Conservation (phyloP, 2,888 invertebrate genomes). For the Hesperia comma region DNA sequence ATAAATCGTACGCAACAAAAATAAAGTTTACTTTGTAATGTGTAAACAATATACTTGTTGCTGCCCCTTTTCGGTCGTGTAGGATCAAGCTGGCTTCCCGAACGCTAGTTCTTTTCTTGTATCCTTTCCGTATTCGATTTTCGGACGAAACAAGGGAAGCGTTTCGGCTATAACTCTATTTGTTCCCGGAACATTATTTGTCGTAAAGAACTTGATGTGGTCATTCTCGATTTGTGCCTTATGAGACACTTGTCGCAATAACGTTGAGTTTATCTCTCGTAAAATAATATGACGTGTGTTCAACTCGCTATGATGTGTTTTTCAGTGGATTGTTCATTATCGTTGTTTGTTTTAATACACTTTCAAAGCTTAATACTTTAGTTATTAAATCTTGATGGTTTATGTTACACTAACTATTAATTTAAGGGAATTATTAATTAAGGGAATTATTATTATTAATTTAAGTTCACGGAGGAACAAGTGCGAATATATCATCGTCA, state of each 20-base stretch:
- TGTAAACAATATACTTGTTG: conserved; percentile 68
- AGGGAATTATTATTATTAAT: too few relatives aligned
- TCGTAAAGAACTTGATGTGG: conserved; percentile 60
- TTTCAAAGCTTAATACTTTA: conserved; percentile 6
- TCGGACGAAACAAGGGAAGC: conserved; percentile 71
- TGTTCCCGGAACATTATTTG: conserved; percentile 73
- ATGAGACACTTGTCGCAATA: conserved; percentile 31
- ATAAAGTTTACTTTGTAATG: conserved; percentile 62
- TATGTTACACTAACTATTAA: too few relatives aligned
- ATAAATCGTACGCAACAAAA: conserved; percentile 53
- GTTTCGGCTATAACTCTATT: conserved; percentile 66
- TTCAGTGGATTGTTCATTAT: background rate
- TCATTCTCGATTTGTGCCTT: conserved; percentile 38
- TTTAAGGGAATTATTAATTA: too few relatives aligned
- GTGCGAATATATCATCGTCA: too few relatives aligned
- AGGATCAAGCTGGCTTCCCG: conserved; percentile 78
- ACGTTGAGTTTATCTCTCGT: conserved; percentile 31
- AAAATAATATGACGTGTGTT: conserved; percentile 10
- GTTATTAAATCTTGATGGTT: too few relatives aligned
- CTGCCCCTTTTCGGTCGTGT: conserved; percentile 68
- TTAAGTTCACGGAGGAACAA: too few relatives aligned
- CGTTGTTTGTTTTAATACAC: conserved; percentile 16
- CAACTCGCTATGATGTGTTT: background rate
- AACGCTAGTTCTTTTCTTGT: conserved; percentile 64
- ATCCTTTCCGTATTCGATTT: conserved; percentile 57